Evolutionary conservation across 2,797 vertebrate genomes (phyloP).

Genomic region (Antrozous pallidus): DNA sequence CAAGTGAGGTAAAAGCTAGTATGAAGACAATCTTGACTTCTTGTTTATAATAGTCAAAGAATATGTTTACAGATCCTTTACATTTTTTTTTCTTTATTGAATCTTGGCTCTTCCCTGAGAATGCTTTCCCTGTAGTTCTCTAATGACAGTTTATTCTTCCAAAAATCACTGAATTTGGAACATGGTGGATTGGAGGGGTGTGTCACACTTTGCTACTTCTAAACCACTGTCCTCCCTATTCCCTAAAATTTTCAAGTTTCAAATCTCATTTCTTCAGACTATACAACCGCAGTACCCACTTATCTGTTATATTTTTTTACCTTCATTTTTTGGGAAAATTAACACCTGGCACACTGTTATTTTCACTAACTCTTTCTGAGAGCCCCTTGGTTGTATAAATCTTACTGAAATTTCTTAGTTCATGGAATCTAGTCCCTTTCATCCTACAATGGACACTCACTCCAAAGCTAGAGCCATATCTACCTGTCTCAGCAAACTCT

Average conservation of each 20-base stretch:
- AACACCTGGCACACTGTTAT: background rate
- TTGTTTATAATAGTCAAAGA: background rate
- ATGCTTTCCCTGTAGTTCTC: background rate
- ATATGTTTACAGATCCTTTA: background rate
- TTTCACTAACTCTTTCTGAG: background rate
- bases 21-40: background rate
- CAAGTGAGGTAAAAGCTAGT: background rate
- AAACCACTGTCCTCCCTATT: background rate
- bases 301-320: background rate
- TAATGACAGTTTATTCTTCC: background rate
- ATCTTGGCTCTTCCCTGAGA: background rate
- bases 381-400: background rate
- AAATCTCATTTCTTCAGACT: background rate
- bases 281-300: background rate
- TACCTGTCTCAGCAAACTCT: background rate
- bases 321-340: background rate
- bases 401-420: background rate
- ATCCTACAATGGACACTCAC: background rate
- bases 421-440: background rate
- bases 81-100: background rate
- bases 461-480: background rate
- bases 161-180: background rate
- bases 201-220: background rate
- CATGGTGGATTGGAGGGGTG: too few species aligned
- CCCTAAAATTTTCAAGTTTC: background rate